A percentile compares a stretch with the other conserved stretches of the same genome.
Evolutionary conservation across 1,140 invertebrate species (phyloP).

Genomic region (Thalassaphorura encarpata): DNA sequence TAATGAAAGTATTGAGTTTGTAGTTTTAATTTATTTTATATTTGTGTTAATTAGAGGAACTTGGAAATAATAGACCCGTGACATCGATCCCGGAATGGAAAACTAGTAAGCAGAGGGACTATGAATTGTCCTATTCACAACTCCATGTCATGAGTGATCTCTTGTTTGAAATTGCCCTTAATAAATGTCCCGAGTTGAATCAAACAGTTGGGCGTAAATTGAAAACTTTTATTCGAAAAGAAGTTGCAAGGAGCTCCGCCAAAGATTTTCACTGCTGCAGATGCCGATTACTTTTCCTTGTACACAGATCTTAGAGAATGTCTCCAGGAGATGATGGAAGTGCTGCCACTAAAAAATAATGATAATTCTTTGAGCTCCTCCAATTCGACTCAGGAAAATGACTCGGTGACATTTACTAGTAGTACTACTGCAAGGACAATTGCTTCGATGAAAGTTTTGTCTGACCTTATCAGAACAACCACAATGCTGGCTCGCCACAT

Average conservation of each 20-base stretch:
- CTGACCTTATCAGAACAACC: neutral
- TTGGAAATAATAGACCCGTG: neutral
- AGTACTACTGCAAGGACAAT: neutral
- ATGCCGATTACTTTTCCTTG: neutral
- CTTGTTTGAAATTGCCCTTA: constrained; percentile 1
- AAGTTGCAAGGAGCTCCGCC: neutral
- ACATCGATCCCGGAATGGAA: neutral
- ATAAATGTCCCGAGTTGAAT: constrained; percentile 1
- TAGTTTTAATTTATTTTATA: neutral
- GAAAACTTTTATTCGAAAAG: constrained; percentile 5
- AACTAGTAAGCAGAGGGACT: neutral
- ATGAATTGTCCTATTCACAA: neutral
- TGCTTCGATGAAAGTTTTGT: neutral
- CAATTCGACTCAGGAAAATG: neutral
- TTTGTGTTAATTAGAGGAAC: neutral
- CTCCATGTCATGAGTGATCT: constrained; percentile 6
- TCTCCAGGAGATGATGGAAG: neutral
- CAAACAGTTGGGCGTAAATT: neutral
- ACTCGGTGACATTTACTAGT: neutral
- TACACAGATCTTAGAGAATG: neutral
- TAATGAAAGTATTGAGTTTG: too few species aligned
- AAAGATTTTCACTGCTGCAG: neutral
- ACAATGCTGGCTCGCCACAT: too few species aligned
- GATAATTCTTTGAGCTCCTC: neutral
- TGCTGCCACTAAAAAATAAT: neutral